Evolutionary conservation across 2,888 invertebrate species (phyloP).

Genomic region (Coremacera marginata): DNA sequence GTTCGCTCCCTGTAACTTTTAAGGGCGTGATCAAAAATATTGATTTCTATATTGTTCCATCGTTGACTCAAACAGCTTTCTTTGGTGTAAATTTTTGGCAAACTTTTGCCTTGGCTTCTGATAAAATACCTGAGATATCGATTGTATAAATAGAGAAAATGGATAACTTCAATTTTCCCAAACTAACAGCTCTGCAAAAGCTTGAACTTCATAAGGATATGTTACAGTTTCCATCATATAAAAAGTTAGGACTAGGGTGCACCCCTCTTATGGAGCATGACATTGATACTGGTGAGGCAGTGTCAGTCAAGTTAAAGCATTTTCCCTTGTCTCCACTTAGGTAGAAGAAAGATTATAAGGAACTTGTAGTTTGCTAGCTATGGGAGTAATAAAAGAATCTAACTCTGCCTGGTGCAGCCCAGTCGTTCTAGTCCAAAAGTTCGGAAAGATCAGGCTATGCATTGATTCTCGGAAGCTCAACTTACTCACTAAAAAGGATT

Average conservation of each 20-base stretch:
- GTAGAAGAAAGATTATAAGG: conserved; percentile 17
- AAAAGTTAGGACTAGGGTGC: conserved; percentile 22
- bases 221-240: conserved; percentile 14
- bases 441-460: conserved; percentile 26
- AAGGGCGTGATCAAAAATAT: conserved; percentile 12
- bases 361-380: conserved; percentile 15
- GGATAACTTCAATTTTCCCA: background rate
- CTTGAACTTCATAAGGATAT: background rate
- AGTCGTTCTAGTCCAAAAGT: conserved; percentile 24
- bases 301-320: conserved; percentile 27
- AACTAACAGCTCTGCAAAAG: background rate
- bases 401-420: conserved; percentile 38
- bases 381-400: conserved; percentile 35
- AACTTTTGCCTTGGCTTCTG: background rate
- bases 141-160: background rate
- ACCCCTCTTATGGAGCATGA: conserved; percentile 5
- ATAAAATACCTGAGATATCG: background rate
- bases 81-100: background rate
- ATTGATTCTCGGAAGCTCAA: conserved; percentile 17
- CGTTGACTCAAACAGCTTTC: background rate
- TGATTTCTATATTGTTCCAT: conserved; percentile 20
- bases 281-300: background rate
- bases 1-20: background rate
- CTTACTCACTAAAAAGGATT: conserved; percentile 18
- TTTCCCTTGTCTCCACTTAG: conserved; percentile 28